Conservation (phyloP, 2,113 vertebrate genomes). For the Melierax canorus region DNA sequence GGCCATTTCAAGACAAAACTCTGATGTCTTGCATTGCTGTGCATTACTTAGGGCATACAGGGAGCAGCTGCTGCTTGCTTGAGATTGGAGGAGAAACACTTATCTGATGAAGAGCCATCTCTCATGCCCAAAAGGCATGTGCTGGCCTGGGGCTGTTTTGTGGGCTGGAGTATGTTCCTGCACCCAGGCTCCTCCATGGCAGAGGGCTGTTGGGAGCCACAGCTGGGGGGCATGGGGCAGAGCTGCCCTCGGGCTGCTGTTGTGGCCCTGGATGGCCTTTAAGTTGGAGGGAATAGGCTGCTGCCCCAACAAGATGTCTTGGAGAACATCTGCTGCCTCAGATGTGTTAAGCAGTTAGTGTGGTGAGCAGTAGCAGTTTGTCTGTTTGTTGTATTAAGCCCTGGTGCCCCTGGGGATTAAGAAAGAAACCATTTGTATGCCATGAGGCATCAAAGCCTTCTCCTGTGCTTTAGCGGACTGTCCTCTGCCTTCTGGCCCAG, state of each 20-base stretch:
- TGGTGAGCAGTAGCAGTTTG: background rate
- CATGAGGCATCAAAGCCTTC: background rate
- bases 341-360: background rate
- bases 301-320: background rate
- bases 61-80: background rate
- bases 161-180: background rate
- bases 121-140: background rate
- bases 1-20: background rate
- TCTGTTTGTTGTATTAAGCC: background rate
- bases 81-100: background rate
- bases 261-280: background rate
- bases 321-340: background rate
- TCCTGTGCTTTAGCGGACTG: background rate
- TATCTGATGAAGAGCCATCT: background rate
- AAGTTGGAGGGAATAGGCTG: background rate
- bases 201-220: background rate
- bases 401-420: background rate
- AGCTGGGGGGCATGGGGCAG: background rate
- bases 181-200: background rate
- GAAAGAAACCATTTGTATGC: background rate
- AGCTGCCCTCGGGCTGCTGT: background rate
- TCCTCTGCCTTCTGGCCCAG: background rate
- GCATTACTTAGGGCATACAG: background rate
- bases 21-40: background rate
- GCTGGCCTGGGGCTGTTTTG: background rate